phyloP scores from a whole-genome alignment of 2,113 vertebrate species.

The Pollimyrus isidori region DNA sequence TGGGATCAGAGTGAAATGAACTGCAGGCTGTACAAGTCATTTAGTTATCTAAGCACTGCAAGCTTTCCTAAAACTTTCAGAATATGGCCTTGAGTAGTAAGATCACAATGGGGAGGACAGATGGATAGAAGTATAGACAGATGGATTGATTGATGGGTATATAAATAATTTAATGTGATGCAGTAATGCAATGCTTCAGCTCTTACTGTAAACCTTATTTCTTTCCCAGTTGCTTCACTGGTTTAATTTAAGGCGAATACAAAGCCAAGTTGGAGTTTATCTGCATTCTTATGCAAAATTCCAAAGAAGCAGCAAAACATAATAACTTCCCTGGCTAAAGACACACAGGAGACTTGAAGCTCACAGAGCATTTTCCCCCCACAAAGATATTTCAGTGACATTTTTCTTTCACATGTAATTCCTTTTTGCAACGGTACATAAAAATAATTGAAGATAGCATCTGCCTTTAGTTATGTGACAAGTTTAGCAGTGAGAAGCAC shows the following conservation, averaged over 20 bases:
- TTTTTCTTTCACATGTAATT: not conserved
- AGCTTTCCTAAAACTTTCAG: not conserved
- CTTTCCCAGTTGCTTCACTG: not conserved
- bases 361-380: not conserved
- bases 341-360: not conserved
- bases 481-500: not conserved
- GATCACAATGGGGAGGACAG: not conserved
- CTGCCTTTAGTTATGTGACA: constrained; percentile 10
- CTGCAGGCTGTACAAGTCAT: not conserved
- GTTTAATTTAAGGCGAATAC: not conserved
- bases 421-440: not conserved
- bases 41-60: not conserved
- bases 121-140: not conserved
- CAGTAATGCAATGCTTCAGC: not conserved
- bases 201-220: not conserved
- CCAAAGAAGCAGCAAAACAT: not conserved
- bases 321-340: not conserved
- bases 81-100: not conserved
- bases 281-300: not conserved
- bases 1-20: not conserved
- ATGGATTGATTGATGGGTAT: not conserved
- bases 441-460: constrained; percentile 12
- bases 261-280: not conserved
- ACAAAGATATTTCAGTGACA: not conserved
- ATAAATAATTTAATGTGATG: not conserved